Conservation (phyloP, 2,113 vertebrate species). For the Zapornia atra region DNA sequence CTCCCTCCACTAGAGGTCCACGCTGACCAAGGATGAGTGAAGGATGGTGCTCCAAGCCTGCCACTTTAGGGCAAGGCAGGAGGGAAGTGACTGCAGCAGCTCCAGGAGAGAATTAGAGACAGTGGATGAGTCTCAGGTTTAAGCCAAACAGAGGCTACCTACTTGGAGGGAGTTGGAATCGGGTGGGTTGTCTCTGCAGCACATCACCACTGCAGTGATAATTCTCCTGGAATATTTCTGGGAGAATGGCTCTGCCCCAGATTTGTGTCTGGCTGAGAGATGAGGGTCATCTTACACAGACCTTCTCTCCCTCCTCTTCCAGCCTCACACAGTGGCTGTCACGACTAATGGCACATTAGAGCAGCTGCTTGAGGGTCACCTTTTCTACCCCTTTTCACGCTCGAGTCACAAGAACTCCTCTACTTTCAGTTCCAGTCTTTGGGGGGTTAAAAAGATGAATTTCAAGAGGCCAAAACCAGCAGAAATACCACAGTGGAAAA, state of each 20-base stretch:
- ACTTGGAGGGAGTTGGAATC: neutral
- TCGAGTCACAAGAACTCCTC: neutral
- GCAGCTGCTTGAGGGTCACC: accelerated
- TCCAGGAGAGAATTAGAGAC: neutral
- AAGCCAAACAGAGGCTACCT: neutral
- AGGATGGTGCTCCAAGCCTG: accelerated
- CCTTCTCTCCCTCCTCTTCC: neutral
- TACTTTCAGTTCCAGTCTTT: neutral
- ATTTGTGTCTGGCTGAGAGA: neutral
- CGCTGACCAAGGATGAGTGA: neutral
- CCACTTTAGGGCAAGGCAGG: accelerated
- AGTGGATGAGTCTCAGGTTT: neutral
- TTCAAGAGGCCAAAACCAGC: neutral
- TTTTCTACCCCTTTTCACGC: neutral
- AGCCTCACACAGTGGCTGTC: accelerated
- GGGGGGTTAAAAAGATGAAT: neutral
- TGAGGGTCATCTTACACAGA: accelerated
- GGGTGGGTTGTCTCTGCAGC: neutral
- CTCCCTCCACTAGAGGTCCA: slow-evolving; percentile 26
- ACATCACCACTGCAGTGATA: neutral
- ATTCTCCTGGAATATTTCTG: neutral
- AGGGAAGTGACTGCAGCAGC: neutral
- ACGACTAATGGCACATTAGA: neutral
- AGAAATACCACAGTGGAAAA: neutral
- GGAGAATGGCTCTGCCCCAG: neutral